Percentiles rank a stretch among this genome's conserved stretches.
These are phyloP conservation scores for Pseudochirops corinnae DNA, from an alignment of 2,797 vertebrate genomes.

Conservation along the genomic window DNA sequence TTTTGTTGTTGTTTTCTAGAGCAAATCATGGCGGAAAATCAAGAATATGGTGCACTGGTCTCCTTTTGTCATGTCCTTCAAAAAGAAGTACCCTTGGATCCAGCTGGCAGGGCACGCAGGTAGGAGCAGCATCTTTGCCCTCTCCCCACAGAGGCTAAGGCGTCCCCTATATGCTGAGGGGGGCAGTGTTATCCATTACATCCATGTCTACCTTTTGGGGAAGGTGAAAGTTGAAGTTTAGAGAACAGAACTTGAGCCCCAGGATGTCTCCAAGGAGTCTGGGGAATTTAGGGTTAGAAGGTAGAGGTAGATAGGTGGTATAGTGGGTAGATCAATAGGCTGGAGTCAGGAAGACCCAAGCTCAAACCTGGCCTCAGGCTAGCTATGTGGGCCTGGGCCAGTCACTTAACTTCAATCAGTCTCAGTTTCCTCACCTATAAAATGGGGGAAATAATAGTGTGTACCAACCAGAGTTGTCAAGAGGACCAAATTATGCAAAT, in stretches of 20 bases:
- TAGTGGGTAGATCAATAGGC: not conserved
- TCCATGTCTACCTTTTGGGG: not conserved
- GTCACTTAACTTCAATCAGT: not conserved
- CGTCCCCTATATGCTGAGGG: rapidly evolving
- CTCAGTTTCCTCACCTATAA: not conserved
- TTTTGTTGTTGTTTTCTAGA: slow-evolving; percentile 84
- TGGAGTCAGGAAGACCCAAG: not conserved
- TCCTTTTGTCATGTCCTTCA: slow-evolving; percentile 99
- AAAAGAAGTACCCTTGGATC: slow-evolving; percentile 99
- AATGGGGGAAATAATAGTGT: not conserved
- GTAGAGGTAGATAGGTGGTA: not conserved
- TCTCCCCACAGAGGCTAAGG: not conserved
- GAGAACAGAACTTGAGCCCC: not conserved
- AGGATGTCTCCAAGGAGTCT: rapidly evolving
- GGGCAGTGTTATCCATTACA: not conserved
- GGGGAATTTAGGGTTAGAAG: not conserved
- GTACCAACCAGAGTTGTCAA: not conserved
- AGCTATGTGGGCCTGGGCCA: not conserved
- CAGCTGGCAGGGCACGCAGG: slow-evolving; percentile 98
- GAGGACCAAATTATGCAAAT: not conserved
- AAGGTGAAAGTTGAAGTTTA: not conserved
- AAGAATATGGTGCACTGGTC: slow-evolving; percentile 99
- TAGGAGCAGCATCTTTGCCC: slow-evolving; percentile 69
- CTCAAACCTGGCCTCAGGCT: not conserved
- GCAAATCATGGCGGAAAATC: slow-evolving; percentile 99